Percentiles rank a stretch among this genome's conserved stretches.
Conservation (phyloP, 2,888 invertebrate species). For the Pedicia rivosa region DNA sequence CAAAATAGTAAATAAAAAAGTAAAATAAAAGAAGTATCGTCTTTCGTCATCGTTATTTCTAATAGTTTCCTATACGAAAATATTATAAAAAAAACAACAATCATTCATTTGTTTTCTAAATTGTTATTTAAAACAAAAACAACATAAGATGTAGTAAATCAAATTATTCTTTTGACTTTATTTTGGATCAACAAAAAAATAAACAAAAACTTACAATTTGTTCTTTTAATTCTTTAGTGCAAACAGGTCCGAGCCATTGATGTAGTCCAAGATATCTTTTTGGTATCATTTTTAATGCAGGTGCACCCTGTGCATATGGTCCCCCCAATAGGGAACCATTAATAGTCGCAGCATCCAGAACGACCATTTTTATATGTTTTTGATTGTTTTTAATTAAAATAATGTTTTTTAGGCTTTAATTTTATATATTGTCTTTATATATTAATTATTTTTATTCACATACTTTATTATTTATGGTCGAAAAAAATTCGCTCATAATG, state of each 20-base stretch:
- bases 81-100: too few species aligned
- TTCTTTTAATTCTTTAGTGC: conserved; percentile 63
- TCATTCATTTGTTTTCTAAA: too few species aligned
- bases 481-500: too few species aligned
- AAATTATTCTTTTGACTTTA: too few species aligned
- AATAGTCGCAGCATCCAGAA: conserved; percentile 57
- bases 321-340: conserved; percentile 56
- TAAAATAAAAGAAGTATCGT: too few species aligned
- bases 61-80: too few species aligned
- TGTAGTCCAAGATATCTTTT: conserved; percentile 83
- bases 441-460: neutral
- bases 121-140: too few species aligned
- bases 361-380: conserved; percentile 37
- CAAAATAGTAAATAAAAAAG: too few species aligned
- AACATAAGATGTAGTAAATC: too few species aligned
- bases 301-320: conserved; percentile 63
- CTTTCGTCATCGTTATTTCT: too few species aligned
- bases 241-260: conserved; percentile 74
- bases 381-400: neutral
- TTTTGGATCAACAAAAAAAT: neutral
- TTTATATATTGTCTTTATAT: conserved; percentile 3
- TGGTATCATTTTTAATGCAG: conserved; percentile 77
- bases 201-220: conserved; percentile 46
- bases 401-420: conserved; percentile 1
- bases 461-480: too few species aligned